phyloP scores from a whole-genome alignment of 2,113 vertebrate species.

The Elanus axillaris region DNA sequence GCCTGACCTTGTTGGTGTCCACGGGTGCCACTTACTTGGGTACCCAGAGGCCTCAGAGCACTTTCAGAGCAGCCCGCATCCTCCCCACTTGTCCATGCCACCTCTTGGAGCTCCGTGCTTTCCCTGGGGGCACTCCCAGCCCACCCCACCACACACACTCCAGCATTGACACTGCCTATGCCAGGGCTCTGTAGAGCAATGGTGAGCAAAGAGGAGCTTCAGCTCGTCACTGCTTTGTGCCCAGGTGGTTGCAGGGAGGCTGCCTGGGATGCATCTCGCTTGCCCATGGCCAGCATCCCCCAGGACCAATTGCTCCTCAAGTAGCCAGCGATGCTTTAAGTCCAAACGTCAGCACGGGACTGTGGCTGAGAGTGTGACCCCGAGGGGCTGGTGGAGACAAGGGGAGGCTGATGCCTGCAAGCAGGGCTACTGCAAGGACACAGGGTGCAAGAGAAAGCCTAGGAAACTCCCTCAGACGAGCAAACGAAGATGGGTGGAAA shows the following conservation, averaged over 20 bases:
- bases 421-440: rapidly evolving
- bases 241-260: background rate
- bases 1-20: background rate
- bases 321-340: background rate
- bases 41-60: background rate
- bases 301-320: background rate
- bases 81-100: rapidly evolving
- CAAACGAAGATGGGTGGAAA: background rate
- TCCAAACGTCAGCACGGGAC: rapidly evolving
- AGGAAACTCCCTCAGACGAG: background rate
- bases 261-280: rapidly evolving
- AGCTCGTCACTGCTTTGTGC: background rate
- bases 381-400: background rate
- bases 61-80: background rate
- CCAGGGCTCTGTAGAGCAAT: background rate
- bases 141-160: background rate
- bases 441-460: background rate
- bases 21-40: background rate
- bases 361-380: background rate
- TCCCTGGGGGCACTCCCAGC: background rate
- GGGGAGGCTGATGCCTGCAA: background rate
- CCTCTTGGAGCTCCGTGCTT: background rate
- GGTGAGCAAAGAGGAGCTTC: background rate
- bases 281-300: background rate
- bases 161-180: rapidly evolving